phyloP scores from a whole-genome alignment of 37 sponge, comb jelly and placozoan genomes.

The Crambe crambe region DNA sequence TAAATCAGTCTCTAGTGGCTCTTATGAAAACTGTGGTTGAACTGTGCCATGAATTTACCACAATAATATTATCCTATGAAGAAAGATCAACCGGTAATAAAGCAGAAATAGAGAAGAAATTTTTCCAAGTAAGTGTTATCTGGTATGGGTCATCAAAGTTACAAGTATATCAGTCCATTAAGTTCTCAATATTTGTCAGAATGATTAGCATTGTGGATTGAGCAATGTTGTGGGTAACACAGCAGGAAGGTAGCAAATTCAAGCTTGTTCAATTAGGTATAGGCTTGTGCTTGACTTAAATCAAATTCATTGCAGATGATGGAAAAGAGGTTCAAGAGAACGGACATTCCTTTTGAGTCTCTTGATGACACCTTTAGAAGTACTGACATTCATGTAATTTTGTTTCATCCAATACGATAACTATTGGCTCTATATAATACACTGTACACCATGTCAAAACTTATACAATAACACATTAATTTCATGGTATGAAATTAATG shows the following conservation, averaged over 20 bases:
- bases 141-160: background rate
- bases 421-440: too few relatives aligned
- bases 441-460: too few relatives aligned
- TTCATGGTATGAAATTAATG: too few relatives aligned
- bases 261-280: too few relatives aligned
- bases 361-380: conserved; percentile 57
- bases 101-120: conserved; percentile 49
- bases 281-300: too few relatives aligned
- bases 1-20: conserved; percentile 41
- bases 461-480: too few relatives aligned
- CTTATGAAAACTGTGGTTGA: conserved; percentile 60
- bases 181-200: background rate
- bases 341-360: conserved; percentile 15
- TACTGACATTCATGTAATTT: conserved; percentile 67
- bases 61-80: conserved; percentile 78
- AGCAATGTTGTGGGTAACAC: too few relatives aligned
- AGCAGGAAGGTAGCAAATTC: too few relatives aligned
- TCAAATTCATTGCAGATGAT: conserved; percentile 43
- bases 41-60: conserved; percentile 34
- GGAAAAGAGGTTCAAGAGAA: conserved; percentile 30
- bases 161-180: background rate
- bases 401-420: too few relatives aligned
- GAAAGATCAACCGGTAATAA: conserved; percentile 83
- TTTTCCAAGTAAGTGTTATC: conserved; percentile 62
- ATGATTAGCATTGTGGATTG: too few relatives aligned